Evolutionary conservation across 2,797 vertebrate genomes (phyloP).

Genomic region (Enteromius mattozi): DNA sequence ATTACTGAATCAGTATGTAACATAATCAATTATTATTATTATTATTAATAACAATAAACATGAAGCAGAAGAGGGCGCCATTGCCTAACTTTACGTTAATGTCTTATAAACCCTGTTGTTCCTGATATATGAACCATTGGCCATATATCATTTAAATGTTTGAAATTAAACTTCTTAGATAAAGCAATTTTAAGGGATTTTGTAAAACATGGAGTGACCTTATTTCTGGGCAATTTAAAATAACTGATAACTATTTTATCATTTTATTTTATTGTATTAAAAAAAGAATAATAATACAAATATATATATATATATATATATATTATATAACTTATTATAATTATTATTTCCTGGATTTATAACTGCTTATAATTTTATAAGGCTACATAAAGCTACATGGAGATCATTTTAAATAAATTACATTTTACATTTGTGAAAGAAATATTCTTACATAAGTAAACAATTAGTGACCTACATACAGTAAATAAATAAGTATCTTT

Average conservation of each 20-base stretch:
- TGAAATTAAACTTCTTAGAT: background rate
- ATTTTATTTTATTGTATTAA: too few relatives aligned
- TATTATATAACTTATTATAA: too few relatives aligned
- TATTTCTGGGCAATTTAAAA: background rate
- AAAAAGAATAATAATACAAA: too few relatives aligned
- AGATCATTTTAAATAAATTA: background rate
- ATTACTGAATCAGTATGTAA: background rate
- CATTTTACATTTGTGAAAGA: background rate
- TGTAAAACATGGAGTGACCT: background rate
- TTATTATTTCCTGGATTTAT: background rate
- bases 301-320: too few relatives aligned
- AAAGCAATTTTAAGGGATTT: background rate
- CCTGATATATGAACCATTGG: background rate
- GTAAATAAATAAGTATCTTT: background rate
- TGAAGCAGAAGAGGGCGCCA: conserved; percentile 23
- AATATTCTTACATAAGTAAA: background rate
- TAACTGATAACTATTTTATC: background rate
- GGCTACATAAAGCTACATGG: background rate
- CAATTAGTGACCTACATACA: background rate
- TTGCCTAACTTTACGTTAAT: background rate
- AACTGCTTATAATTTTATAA: background rate
- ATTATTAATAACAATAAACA: too few relatives aligned
- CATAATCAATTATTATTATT: too few relatives aligned
- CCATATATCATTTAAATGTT: background rate
- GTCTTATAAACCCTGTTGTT: background rate